These are phyloP conservation scores for Porphyrio hochstetteri DNA, from an alignment of 2,113 vertebrate genomes.

Conservation along the genomic window DNA sequence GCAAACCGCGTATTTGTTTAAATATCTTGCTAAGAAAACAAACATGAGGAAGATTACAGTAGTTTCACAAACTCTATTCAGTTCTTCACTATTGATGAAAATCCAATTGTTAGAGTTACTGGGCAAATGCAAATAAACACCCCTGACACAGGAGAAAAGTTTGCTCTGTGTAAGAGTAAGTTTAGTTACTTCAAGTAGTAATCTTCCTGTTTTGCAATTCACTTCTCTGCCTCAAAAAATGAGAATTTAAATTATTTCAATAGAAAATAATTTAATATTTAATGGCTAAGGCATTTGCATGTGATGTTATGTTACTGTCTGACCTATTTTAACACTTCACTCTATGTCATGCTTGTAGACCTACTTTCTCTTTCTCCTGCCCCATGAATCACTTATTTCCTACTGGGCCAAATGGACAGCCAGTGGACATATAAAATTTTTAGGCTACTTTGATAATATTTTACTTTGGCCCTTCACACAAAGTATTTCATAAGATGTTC, in stretches of 20 bases:
- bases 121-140: neutral
- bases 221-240: neutral
- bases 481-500: neutral
- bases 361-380: neutral
- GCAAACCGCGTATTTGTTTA: neutral
- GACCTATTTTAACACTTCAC: slow-evolving; percentile 15
- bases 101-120: neutral
- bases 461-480: neutral
- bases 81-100: neutral
- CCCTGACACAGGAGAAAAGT: neutral
- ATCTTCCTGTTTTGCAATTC: neutral
- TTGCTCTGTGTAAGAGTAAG: neutral
- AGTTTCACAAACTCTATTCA: neutral
- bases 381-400: neutral
- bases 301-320: neutral
- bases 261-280: neutral
- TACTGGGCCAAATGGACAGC: neutral
- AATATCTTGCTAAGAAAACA: neutral
- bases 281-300: neutral
- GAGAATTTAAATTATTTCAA: neutral
- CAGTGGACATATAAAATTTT: neutral
- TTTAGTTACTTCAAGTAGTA: neutral
- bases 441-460: neutral
- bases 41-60: neutral
- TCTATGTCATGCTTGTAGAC: neutral